Conservation (phyloP, 2,888 invertebrate species). For the Calameuta pallipes region DNA sequence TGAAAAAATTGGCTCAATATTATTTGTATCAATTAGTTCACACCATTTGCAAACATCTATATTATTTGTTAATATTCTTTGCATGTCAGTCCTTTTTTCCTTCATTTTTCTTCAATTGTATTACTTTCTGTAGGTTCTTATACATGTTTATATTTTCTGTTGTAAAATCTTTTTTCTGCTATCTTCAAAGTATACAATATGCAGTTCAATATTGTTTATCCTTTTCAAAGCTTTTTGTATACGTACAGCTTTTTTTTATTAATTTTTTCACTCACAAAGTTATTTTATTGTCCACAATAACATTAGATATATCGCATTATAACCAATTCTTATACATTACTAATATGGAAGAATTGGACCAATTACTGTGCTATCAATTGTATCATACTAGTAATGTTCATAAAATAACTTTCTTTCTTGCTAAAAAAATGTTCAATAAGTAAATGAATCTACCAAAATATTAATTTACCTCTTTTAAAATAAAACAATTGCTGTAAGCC, state of each 20-base stretch:
- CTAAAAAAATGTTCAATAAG: neutral
- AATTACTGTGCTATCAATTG: slow-evolving; percentile 15
- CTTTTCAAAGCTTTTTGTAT: neutral
- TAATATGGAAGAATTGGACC: slow-evolving; percentile 20
- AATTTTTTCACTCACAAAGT: neutral
- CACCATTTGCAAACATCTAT: slow-evolving; percentile 22
- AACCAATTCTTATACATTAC: neutral
- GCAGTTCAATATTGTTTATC: neutral
- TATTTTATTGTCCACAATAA: neutral
- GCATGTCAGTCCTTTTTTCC: neutral
- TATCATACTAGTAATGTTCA: slow-evolving; percentile 12
- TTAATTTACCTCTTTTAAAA: neutral
- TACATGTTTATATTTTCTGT: neutral
- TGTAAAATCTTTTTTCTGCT: neutral
- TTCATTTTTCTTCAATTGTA: neutral
- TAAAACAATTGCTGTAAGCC: neutral
- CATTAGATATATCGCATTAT: neutral
- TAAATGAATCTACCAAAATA: neutral
- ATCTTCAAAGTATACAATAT: neutral
- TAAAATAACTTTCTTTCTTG: neutral
- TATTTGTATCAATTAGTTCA: slow-evolving; percentile 37
- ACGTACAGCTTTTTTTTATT: neutral
- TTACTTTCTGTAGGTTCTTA: neutral
- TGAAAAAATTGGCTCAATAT: slow-evolving; percentile 38
- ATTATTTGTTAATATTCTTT: neutral